A percentile compares a stretch with the other conserved stretches of the same genome.
Conservation (phyloP, 2,113 vertebrate genomes). For the Laterallus jamaicensis region DNA sequence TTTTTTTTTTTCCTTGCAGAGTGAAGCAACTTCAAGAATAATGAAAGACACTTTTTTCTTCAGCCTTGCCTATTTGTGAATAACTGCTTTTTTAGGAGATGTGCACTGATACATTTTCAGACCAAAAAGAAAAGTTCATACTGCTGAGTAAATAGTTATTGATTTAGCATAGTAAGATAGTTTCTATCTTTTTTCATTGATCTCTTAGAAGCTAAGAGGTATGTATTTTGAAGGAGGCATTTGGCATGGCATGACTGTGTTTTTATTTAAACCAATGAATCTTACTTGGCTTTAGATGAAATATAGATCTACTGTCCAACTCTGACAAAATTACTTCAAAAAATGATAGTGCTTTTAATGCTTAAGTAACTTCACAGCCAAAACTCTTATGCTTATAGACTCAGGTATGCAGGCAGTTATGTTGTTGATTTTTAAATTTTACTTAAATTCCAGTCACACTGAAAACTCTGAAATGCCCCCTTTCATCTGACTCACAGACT, state of each 20-base stretch:
- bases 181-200: background rate
- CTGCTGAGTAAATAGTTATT: conserved; percentile 11
- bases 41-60: background rate
- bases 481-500: background rate
- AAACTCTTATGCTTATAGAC: background rate
- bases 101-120: background rate
- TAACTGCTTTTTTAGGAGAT: background rate
- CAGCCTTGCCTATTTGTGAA: background rate
- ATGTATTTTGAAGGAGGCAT: background rate
- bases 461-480: background rate
- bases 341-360: background rate
- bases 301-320: background rate
- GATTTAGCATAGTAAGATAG: background rate
- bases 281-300: background rate
- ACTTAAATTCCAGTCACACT: background rate
- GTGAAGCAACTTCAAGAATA: background rate
- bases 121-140: background rate
- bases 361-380: background rate
- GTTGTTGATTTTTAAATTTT: background rate
- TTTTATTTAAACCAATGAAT: background rate
- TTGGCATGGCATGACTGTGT: background rate
- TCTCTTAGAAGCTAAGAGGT: background rate
- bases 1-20: background rate
- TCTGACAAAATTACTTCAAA: background rate
- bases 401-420: background rate